Evolutionary conservation across 2,113 vertebrate species (phyloP).

Genomic region (Andinoacara biseriatus): DNA sequence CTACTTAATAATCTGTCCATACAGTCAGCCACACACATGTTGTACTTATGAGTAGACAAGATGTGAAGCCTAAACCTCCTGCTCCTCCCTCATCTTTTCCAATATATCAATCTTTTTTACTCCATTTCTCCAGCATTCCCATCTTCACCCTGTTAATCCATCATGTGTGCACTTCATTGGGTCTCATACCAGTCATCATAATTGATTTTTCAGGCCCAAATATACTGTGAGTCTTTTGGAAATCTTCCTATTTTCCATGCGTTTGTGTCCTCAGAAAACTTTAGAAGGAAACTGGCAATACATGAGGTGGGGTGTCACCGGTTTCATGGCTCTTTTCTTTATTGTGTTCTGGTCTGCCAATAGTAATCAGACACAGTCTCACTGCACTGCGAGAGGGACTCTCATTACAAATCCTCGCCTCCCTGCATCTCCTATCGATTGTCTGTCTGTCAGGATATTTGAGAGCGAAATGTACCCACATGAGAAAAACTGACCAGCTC

Average conservation of each 20-base stretch:
- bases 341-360: slow-evolving; percentile 57
- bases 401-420: slow-evolving; percentile 71
- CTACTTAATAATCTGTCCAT: not conserved
- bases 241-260: slow-evolving; percentile 5
- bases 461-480: slow-evolving; percentile 65
- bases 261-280: slow-evolving; percentile 42
- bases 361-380: slow-evolving; percentile 68
- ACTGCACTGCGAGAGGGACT: slow-evolving; percentile 28
- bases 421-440: slow-evolving; percentile 66
- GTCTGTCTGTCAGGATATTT: slow-evolving; percentile 71
- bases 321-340: slow-evolving; percentile 52
- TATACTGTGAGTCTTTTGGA: not conserved
- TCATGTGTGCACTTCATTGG: not conserved
- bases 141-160: not conserved
- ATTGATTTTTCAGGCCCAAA: not conserved
- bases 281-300: slow-evolving; percentile 23
- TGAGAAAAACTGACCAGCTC: slow-evolving; percentile 62
- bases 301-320: slow-evolving; percentile 40
- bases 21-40: not conserved
- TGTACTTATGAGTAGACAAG: not conserved
- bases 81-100: not conserved
- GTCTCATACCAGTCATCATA: not conserved
- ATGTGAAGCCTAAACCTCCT: not conserved
- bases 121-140: not conserved
- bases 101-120: not conserved